Base-by-base conservation (phyloP, 2,888 invertebrate species). In the Willowsia nigromaculata region DNA sequence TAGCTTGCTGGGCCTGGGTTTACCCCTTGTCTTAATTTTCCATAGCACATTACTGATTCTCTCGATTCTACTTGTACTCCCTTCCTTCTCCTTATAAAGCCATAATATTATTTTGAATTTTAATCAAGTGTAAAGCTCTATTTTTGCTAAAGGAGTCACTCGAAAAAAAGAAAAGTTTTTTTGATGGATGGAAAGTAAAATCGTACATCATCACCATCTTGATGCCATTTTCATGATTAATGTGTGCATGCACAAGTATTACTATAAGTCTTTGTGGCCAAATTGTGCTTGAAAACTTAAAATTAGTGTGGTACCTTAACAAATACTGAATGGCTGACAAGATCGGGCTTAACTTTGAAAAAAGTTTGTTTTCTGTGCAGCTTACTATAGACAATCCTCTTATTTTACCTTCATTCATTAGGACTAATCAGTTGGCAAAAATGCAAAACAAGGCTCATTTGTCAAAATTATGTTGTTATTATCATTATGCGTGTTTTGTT, bases 341-440 rank as follows among this genome's bases (percentile, higher is more conserved):
- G 68, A 33, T 43, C 30, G 27, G 62, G 27, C 56, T 56, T 56
- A 56, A 56, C 9, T 15, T 62, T 30, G 62, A 27, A 62, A 50
- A 50, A 50, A 18, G 43, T 43, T 43, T 43, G 11, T 43, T 50
- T 50, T 50, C 50, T 59, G 2, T 30, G 27, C 0, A 13, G 59
- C 27, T 50, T 50, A 59, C 59, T 30, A 30, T 59, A 59, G 15
- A 27, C 11, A 59, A 15, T 59, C 27, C 59, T 59, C 59, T 27
- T 59, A 59, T 59, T 30, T 3, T 27, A n/a, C 27, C 50, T n/a
- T 18, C 74, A 74, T 74, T 74, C 74, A 74, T 74, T 74, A 74
- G 18, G 27, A 74, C 74, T 74, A 74, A 74, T 74, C 74, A 74
- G 74, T 74, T 74, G 74, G 74, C 74, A 47, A 74, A 47, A 74